phyloP scores from a whole-genome alignment of 1,140 invertebrate species.

The Ptiloglossa arizonensis region DNA sequence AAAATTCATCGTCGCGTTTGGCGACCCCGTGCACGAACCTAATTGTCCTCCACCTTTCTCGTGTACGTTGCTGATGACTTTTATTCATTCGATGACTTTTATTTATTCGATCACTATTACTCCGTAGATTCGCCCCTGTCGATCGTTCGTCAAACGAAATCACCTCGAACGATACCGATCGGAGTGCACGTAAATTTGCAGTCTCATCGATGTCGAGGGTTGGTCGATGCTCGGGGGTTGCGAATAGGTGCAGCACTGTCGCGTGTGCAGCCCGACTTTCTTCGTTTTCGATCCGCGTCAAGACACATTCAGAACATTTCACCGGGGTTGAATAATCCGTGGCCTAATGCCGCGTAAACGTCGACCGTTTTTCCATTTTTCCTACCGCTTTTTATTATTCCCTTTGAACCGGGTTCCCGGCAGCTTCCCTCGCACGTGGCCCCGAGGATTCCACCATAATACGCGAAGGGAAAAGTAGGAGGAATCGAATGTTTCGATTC shows the following conservation, averaged over 20 bases:
- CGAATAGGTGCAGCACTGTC: constrained; percentile 17
- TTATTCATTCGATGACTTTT: too few species aligned
- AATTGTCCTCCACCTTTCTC: too few species aligned
- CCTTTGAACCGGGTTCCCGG: constrained; percentile 13
- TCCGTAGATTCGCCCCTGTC: too few species aligned
- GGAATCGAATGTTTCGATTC: constrained; percentile 10
- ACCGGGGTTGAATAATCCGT: constrained; percentile 71
- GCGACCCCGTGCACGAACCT: too few species aligned
- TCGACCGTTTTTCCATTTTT: constrained; percentile 53
- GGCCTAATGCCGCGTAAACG: constrained; percentile 70
- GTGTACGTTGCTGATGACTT: too few species aligned
- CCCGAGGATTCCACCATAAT: not conserved
- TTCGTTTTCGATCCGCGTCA: constrained; percentile 28
- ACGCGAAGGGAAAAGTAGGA: too few species aligned
- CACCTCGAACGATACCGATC: too few species aligned
- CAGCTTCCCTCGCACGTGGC: constrained; percentile 28
- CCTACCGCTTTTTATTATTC: constrained; percentile 20
- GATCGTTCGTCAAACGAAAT: too few species aligned
- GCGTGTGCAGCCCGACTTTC: not conserved
- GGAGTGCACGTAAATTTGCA: too few species aligned
- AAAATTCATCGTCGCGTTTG: too few species aligned
- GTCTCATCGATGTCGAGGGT: not conserved
- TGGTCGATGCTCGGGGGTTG: not conserved
- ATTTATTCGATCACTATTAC: too few species aligned
- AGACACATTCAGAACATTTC: constrained; percentile 59